Base-by-base conservation (phyloP, 2,888 invertebrate genomes). In the Andrena bucephala region DNA sequence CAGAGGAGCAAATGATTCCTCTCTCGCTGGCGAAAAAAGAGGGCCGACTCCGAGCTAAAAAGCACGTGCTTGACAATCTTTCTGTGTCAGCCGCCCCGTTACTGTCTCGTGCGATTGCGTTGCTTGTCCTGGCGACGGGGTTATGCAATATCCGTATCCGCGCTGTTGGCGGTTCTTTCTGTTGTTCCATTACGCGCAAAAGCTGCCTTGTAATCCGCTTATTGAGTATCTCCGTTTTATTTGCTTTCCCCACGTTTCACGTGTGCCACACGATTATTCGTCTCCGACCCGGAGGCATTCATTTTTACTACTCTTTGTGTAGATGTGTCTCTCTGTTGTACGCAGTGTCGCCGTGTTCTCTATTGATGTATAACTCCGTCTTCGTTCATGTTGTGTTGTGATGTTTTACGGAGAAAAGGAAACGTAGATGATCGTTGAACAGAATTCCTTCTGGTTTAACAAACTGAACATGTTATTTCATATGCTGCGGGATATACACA, bases 191-290 rank as follows among this genome's bases (percentile, higher is more conserved):
- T 70, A 63, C 71, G 81, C 66, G 71, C 77, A 77, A 83, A 72
- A 67, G 72, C 78, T 87, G 87, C 62, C 74, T 79, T 84, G 74
- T 75, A 74, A 84, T 86, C 62, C 72, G 86, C 87, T 86, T 86
- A 76, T 77, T 74, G 81, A 80, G 71, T 77, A 79, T 79, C 52
- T 62, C 54, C 71, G 74, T 54, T 81, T 84, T 67, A 65, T 80
- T 69, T 79, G 81, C 67, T 83, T 78, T 36, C 72, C 52, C 24
- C 52, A 31, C 65, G 54, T 70, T 42, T 70, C 63, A 76, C 59
- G 67, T 48, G 60, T 63, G 48, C 29, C 29, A 29, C 68, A 24
- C 33, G 48, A 75, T 81, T 29, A 62, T 75, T 67, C 75, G 63
- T 73, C 36, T 60, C 69, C 48, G 36, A 36, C n/a, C 42, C 16